A percentile compares a stretch with the other conserved stretches of the same genome.
Conservation (phyloP, 23 tunicate genomes). For the Trididemnum miniatum region DNA sequence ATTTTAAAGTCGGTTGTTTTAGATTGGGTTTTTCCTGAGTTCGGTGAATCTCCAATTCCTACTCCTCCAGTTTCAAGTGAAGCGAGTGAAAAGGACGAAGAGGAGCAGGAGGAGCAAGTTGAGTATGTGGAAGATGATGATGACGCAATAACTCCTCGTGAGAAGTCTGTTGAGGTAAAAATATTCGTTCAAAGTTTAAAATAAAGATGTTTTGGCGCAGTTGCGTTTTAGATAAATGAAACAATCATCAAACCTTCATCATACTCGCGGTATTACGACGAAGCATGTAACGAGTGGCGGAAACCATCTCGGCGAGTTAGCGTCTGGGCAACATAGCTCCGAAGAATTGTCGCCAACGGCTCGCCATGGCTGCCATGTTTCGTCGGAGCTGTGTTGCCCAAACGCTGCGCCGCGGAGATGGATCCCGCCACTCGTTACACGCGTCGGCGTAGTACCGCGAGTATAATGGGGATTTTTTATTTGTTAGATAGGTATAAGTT, state of each 20-base stretch:
- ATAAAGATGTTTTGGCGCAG: no score
- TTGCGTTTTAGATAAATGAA: no score
- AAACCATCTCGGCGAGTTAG: no score
- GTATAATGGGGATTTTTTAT: neutral
- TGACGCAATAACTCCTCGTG: no score
- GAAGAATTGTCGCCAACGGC: neutral
- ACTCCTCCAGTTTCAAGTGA: slow-evolving; percentile 18
- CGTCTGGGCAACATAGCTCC: no score
- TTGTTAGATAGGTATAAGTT: neutral
- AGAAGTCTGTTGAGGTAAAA: no score
- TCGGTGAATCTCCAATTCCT: slow-evolving; percentile 61
- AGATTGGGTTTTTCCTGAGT: slow-evolving; percentile 33
- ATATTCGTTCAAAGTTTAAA: no score
- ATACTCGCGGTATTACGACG: no score
- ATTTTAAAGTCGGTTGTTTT: neutral
- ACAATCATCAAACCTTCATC: no score
- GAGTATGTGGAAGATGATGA: neutral
- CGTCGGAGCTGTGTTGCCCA: neutral
- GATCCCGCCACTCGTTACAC: neutral
- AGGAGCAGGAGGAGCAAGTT: neutral
- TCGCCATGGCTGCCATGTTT: neutral
- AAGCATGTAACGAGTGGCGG: no score
- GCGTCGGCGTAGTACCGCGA: neutral
- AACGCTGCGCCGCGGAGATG: neutral
- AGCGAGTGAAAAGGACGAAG: neutral